Base-by-base conservation (phyloP, 2,888 invertebrate genomes). In the Agonopterix arenella region DNA sequence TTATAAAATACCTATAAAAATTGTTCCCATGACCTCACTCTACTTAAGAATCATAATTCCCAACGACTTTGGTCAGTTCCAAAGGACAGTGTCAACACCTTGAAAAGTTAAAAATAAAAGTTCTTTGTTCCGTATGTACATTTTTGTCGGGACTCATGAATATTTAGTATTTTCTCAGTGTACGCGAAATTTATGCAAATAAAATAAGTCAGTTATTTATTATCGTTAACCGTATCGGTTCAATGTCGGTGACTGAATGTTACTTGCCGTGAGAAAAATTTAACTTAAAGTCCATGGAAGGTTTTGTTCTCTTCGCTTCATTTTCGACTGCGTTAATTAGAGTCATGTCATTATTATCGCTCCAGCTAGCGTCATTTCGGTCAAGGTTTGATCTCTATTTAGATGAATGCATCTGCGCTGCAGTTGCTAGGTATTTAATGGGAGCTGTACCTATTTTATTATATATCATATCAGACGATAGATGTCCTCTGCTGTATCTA, bases 261-360 rank as follows among this genome's bases (percentile, higher is more conserved):
- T 57, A 62, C 51, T 64, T 36, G 52, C 67, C 71, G 74, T 76
- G 73, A 73, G 73, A 76, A 71, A 59, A 62, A 62, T 18, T 8
- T 28, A 28, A 7, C 28, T 5, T 36, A 36, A 36, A 37, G 36
- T 11, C 45, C 28, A 38, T 13, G 11, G 46, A 37, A 40, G 46
- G 46, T 46, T 40, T 16, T 8, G n/a, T 44, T 44, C 44, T 10
- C 38, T 46, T 40, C 40, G 46, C 40, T 46, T 40, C 9, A n/a
- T 38, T 41, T 40, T 46, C 45, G 36, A 36, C 44, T 16, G 18
- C 11, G 10, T 40, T 11, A 40, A 40, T n/a, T 11, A n/a, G 40
- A 40, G 11, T 9, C 10, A 40, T 11, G 40, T 40, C 11, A 40
- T 10, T 10, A 40, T 40, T 4, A 11, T 40, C n/a, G n/a, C 11